These are phyloP conservation scores for Chymomyza amoena DNA, from an alignment of 2,888 invertebrate species.

Conservation along the genomic window DNA sequence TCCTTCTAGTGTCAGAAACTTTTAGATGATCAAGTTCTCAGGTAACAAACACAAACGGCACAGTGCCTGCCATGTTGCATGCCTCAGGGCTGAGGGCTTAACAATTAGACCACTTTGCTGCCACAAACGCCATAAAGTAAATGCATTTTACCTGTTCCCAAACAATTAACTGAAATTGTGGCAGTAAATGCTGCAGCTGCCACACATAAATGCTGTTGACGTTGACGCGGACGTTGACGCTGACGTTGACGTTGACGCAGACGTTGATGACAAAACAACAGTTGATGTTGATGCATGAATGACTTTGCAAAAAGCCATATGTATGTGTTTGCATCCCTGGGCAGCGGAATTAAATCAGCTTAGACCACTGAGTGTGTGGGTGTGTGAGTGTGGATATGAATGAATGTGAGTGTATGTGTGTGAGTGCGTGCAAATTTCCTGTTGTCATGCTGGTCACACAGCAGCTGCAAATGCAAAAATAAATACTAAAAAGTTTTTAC, in stretches of 20 bases:
- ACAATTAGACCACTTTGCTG: neutral
- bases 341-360: neutral
- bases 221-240: no score
- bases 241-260: neutral
- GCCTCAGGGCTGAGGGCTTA: slow-evolving; percentile 46
- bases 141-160: slow-evolving; percentile 42
- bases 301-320: slow-evolving; percentile 5
- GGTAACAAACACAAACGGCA: slow-evolving; percentile 9
- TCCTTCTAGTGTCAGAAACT: neutral
- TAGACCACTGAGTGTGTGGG: neutral
- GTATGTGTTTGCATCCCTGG: slow-evolving; percentile 8
- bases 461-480: neutral
- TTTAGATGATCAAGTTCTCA: neutral
- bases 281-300: slow-evolving; percentile 44
- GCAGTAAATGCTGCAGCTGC: slow-evolving; percentile 34
- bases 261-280: slow-evolving; percentile 12
- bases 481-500: neutral
- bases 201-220: slow-evolving; percentile 26
- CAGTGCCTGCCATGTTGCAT: slow-evolving; percentile 24
- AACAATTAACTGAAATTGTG: slow-evolving; percentile 7
- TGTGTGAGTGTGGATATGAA: neutral
- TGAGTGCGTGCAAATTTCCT: neutral
- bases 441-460: neutral
- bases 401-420: neutral
- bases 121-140: slow-evolving; percentile 9